Conservation (phyloP, 2,888 invertebrate genomes). For the Mythimna pallens region DNA sequence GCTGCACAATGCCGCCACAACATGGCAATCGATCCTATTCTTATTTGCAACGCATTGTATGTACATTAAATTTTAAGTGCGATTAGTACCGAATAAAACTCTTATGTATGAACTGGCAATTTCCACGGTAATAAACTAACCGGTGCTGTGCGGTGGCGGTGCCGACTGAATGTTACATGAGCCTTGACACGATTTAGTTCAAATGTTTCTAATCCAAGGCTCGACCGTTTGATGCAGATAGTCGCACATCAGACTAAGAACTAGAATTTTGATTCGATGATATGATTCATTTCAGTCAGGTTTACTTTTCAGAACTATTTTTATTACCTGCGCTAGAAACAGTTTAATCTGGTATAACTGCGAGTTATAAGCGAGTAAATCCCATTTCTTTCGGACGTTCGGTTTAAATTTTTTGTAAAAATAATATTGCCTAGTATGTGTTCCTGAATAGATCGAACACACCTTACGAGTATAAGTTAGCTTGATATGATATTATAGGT, state of each 20-base stretch:
- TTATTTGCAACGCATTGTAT: no score
- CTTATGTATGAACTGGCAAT: neutral
- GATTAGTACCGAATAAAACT: neutral
- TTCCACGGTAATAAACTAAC: slow-evolving; percentile 35
- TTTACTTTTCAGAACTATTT: neutral
- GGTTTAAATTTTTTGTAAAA: no score
- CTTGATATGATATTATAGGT: no score
- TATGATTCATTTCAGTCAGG: neutral
- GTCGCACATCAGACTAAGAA: neutral
- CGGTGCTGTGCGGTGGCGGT: slow-evolving; percentile 1
- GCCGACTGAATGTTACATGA: slow-evolving; percentile 24
- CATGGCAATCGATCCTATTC: no score
- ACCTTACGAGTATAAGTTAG: no score
- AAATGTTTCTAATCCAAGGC: slow-evolving; percentile 60
- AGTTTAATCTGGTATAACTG: no score
- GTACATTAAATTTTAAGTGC: no score
- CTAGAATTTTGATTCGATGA: neutral
- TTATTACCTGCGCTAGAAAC: neutral
- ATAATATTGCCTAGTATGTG: no score
- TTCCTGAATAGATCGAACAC: no score
- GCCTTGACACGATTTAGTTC: slow-evolving; percentile 67
- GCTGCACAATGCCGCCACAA: no score
- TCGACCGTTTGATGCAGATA: neutral
- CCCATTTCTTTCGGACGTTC: no score
- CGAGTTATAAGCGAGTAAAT: no score